Base-by-base conservation (phyloP, 35 echinoderm and acorn worm genomes). In the Heliocidaris erythrogramma region DNA sequence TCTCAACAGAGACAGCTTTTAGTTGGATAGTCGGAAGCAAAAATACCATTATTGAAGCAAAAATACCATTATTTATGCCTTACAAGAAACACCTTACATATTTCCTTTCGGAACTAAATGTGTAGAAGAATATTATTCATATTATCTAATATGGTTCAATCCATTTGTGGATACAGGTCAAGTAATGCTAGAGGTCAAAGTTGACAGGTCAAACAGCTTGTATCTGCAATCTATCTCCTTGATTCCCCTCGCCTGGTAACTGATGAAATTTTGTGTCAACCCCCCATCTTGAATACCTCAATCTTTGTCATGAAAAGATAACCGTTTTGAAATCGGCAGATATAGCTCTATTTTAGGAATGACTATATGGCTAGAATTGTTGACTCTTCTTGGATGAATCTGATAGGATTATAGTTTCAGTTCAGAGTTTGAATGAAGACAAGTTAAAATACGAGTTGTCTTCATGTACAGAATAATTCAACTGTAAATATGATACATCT, bases 401-500 rank as follows among this genome's bases (percentile, higher is more conserved):
- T 56, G 52, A 13, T 56, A 56, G 52, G 65, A 78, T 5, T 78
- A 78, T 78, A 78, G 65, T 21, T 21, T 78, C 65, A 78, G 27
- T 27, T 78, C 35, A 42, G 35, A 42, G 35, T 56, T 56, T 56
- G 21, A n/a, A 24, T 78, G 65, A 78, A 78, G 65, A 78, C 65
- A 17, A 78, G 18, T 12, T 60, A 14, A 60, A 60, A 60, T 60
- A 14, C 59, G 13, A 60, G 59, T 60, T 60, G 65, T 78, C 65
- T 78, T 78, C 65, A 78, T 78, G 65, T 78, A 78, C 65, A 78
- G 65, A 78, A 27, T 27, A 78, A 21, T 78, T 78, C 27, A 78
- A 78, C 65, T 78, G 65, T 78, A 78, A 78, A 78, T 78, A 78
- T n/a, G 18, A 78, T 78, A 78, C 65, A 78, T 78, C 65, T 78